Percentiles rank a stretch among this genome's conserved stretches.
Conservation (phyloP, 2,797 vertebrate species). For the Holocentrus rufus region DNA sequence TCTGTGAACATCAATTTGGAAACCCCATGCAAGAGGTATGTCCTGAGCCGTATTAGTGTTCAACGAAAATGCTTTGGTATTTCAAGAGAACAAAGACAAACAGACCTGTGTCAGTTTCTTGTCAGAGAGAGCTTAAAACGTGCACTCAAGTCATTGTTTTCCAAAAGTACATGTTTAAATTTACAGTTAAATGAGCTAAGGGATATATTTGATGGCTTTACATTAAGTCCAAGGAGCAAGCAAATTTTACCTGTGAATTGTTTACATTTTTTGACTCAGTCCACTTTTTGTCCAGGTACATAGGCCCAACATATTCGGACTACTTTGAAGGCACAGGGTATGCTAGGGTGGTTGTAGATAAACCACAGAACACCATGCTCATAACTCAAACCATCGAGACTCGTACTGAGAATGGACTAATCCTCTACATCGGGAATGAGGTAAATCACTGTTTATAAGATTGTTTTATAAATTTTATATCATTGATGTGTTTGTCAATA, state of each 20-base stretch:
- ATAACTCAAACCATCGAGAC: slow-evolving; percentile 25
- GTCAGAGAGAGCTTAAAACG: background rate
- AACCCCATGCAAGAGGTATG: slow-evolving; percentile 80
- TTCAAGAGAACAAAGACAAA: background rate
- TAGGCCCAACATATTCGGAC: background rate
- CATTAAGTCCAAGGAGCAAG: too few relatives aligned
- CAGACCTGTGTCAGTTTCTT: background rate
- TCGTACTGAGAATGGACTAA: slow-evolving; percentile 72
- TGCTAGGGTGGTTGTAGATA: slow-evolving; percentile 43
- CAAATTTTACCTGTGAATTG: too few relatives aligned
- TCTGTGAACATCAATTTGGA: slow-evolving; percentile 62
- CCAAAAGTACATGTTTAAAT: too few relatives aligned
- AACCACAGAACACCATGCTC: rapidly evolving
- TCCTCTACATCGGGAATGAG: slow-evolving; percentile 72
- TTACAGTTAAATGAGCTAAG: background rate
- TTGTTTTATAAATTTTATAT: background rate
- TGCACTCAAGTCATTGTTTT: background rate
- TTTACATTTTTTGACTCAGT: slow-evolving; percentile 18
- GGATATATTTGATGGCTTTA: background rate
- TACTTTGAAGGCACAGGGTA: slow-evolving; percentile 82
- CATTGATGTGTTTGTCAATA: background rate
- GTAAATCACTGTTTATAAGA: slow-evolving; percentile 50
- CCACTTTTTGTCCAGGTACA: slow-evolving; percentile 63
- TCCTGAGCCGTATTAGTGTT: background rate
- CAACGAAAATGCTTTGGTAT: background rate